phyloP scores from a whole-genome alignment of 53 echinoderm and acorn worm genomes.

The Hippasteria phrygiana region DNA sequence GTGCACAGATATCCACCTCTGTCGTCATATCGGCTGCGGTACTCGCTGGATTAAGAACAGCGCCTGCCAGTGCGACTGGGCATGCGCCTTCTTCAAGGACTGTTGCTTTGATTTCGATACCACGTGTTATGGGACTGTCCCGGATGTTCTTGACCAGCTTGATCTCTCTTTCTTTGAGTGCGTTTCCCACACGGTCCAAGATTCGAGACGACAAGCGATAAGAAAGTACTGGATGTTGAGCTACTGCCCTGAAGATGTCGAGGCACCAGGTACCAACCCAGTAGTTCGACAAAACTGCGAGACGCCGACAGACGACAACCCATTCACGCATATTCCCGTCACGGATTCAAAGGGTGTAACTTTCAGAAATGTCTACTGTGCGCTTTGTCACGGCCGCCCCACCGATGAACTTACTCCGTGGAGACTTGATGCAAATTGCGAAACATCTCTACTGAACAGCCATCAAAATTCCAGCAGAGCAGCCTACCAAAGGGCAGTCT shows the following conservation, averaged over 20 bases:
- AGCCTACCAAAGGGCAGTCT: conserved; percentile 15
- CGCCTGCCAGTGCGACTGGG: conserved; percentile 60
- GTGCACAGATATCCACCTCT: conserved; percentile 27
- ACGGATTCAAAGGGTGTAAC: conserved; percentile 21
- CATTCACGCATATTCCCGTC: conserved; percentile 39
- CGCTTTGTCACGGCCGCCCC: conserved; percentile 47
- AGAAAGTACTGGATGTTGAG: conserved; percentile 42
- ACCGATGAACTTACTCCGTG: background rate
- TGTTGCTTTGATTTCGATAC: conserved; percentile 46
- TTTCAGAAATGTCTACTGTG: conserved; percentile 57
- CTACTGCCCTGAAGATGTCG: background rate
- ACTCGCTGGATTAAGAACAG: conserved; percentile 50
- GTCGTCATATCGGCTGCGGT: conserved; percentile 23
- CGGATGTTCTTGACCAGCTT: background rate
- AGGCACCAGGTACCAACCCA: background rate
- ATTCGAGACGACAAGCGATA: background rate
- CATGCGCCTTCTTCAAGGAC: conserved; percentile 61
- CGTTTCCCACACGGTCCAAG: background rate
- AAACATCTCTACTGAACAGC: background rate
- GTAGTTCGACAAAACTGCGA: conserved; percentile 32
- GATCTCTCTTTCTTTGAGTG: background rate
- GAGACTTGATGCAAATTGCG: conserved; percentile 10
- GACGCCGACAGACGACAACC: background rate
- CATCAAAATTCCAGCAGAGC: background rate
- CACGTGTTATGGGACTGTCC: background rate